Evolutionary conservation across 2,888 invertebrate genomes (phyloP).

Genomic region (Hololepta plana): DNA sequence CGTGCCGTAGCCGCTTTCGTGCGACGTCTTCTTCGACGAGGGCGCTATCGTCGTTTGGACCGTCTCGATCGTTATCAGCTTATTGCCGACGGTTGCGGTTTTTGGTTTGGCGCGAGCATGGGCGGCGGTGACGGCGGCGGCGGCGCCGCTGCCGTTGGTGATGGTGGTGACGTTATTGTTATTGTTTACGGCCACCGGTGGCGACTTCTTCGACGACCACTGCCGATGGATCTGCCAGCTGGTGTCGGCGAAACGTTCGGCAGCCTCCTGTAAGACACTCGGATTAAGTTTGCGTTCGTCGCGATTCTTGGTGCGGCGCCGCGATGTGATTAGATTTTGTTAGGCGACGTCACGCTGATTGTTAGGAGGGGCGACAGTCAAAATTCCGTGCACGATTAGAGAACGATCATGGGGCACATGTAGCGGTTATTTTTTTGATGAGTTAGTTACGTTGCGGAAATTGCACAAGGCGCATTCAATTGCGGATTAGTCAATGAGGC

Average conservation of each 20-base stretch:
- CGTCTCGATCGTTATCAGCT: slow-evolving; percentile 19
- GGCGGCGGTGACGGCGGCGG: slow-evolving; percentile 6
- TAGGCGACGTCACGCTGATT: no score
- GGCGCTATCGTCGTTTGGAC: slow-evolving; percentile 19
- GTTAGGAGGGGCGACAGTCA: no score
- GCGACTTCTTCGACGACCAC: slow-evolving; percentile 33
- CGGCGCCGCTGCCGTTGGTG: slow-evolving; percentile 9
- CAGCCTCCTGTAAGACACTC: slow-evolving; percentile 34
- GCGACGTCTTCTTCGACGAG: slow-evolving; percentile 6
- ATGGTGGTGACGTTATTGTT: slow-evolving; percentile 7
- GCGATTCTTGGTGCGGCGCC: no score
- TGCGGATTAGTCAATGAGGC: no score
- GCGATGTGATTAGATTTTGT: no score
- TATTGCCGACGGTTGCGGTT: slow-evolving; percentile 18
- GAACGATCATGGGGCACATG: no score
- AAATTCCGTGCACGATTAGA: no score
- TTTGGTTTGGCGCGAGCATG: no score
- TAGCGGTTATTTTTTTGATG: no score
- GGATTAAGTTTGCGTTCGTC: no score
- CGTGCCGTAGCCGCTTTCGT: slow-evolving; percentile 2
- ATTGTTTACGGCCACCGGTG: slow-evolving; percentile 7
- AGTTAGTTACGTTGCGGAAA: no score
- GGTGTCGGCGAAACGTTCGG: slow-evolving; percentile 52
- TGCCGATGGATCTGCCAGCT: slow-evolving; percentile 56
- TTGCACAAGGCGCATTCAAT: no score